A percentile compares a stretch with the other conserved stretches of the same genome.
Evolutionary conservation across 2,797 vertebrate genomes (phyloP).

Genomic region (Gastrophryne carolinensis): DNA sequence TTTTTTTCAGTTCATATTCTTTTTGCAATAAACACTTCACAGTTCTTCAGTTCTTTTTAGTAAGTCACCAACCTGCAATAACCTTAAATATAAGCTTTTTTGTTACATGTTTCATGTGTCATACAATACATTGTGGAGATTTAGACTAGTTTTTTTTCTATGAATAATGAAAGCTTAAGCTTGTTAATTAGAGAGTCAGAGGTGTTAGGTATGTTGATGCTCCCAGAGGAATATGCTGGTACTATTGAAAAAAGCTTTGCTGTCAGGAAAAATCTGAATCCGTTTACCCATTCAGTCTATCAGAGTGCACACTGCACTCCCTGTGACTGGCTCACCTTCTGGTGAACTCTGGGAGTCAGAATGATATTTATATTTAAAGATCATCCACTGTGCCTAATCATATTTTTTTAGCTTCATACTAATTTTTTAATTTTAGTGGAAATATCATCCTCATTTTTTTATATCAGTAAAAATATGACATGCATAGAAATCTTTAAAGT

Average conservation of each 20-base stretch:
- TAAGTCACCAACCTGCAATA: no score
- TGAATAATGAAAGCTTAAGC: background rate
- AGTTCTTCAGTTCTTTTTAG: no score
- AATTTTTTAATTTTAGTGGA: background rate
- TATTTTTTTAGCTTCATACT: background rate
- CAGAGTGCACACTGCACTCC: background rate
- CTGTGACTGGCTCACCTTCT: constrained; percentile 1
- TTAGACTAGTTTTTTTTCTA: background rate
- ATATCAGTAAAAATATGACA: no score
- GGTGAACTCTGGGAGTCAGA: background rate
- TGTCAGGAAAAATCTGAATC: background rate
- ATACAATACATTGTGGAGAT: background rate
- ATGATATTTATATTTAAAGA: background rate
- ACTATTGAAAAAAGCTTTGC: background rate
- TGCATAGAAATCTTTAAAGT: no score
- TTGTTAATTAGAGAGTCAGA: background rate
- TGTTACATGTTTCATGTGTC: no score
- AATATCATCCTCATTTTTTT: no score
- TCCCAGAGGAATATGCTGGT: background rate
- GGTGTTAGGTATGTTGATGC: background rate
- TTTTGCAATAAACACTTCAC: no score
- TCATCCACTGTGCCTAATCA: background rate
- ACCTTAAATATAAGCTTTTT: no score
- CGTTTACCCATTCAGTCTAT: background rate
- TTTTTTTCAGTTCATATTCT: no score